These are phyloP conservation scores for Syndactyla subalaris DNA, from an alignment of 2,797 vertebrate genomes.

Conservation along the genomic window DNA sequence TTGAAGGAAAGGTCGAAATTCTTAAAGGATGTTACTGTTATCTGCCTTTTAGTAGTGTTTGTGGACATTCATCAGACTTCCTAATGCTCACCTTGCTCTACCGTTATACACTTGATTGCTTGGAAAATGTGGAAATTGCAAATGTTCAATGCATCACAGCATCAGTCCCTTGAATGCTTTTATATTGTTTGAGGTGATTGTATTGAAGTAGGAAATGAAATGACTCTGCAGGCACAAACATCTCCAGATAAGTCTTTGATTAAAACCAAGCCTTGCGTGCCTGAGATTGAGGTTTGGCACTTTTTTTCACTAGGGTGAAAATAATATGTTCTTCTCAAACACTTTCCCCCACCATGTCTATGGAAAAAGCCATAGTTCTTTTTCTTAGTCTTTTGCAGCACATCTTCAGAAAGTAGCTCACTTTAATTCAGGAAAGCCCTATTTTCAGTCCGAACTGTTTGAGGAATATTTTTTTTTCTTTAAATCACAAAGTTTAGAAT, in stretches of 20 bases:
- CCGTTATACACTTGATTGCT: neutral
- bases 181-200: neutral
- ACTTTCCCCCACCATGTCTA: rapidly evolving
- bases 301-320: neutral
- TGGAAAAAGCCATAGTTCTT: neutral
- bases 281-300: neutral
- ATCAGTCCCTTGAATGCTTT: neutral
- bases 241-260: neutral
- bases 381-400: neutral
- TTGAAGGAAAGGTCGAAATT: neutral
- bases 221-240: neutral
- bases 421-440: neutral
- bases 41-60: neutral
- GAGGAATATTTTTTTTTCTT: neutral
- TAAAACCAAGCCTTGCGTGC: neutral
- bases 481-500: neutral
- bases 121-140: neutral
- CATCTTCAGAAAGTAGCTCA: neutral
- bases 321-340: neutral
- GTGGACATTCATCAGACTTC: neutral
- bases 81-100: neutral
- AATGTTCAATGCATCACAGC: neutral
- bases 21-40: neutral
- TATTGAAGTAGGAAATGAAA: neutral
- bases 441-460: neutral